A percentile compares a stretch with the other conserved stretches of the same genome.
Evolutionary conservation across 2,888 invertebrate species (phyloP).

Genomic region (Patella depressa): DNA sequence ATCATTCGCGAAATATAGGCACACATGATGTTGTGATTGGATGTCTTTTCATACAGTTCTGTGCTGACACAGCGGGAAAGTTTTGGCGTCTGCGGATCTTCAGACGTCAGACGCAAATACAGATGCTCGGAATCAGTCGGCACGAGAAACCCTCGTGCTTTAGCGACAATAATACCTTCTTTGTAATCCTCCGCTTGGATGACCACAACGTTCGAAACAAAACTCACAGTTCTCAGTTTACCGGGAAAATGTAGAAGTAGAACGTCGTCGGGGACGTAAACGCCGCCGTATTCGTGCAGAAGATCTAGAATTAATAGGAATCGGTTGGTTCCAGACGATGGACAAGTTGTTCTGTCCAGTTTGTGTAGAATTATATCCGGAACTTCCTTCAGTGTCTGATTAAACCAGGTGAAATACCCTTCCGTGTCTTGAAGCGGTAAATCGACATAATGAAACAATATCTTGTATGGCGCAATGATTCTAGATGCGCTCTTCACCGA

Average conservation of each 20-base stretch:
- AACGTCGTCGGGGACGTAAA: conserved; percentile 32
- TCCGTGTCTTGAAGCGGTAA: conserved; percentile 27
- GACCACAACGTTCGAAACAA: conserved; percentile 23
- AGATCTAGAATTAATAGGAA: conserved; percentile 21
- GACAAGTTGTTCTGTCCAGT: conserved; percentile 20
- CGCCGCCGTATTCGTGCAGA: conserved; percentile 28
- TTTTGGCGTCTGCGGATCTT: conserved; percentile 16
- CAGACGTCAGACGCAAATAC: conserved; percentile 15
- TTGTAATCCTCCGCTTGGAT: conserved; percentile 20
- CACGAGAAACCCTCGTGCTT: conserved; percentile 3
- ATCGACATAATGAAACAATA: conserved; percentile 24
- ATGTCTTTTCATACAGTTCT: conserved; percentile 12
- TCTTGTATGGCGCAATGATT: conserved; percentile 24
- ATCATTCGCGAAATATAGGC: conserved; percentile 12
- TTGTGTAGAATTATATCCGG: conserved; percentile 21
- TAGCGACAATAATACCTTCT: conserved; percentile 25
- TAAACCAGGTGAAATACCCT: conserved; percentile 31
- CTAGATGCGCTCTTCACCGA: conserved; percentile 27
- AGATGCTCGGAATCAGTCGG: conserved; percentile 18
- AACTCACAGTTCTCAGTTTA: conserved; percentile 10
- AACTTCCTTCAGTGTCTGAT: conserved; percentile 14
- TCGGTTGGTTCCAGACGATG: conserved; percentile 18
- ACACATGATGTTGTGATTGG: conserved; percentile 20
- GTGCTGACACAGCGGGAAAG: conserved; percentile 22
- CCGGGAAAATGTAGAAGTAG: conserved; percentile 22